phyloP scores from a whole-genome alignment of 2,888 invertebrate genomes.

The Piscicola geometra region DNA sequence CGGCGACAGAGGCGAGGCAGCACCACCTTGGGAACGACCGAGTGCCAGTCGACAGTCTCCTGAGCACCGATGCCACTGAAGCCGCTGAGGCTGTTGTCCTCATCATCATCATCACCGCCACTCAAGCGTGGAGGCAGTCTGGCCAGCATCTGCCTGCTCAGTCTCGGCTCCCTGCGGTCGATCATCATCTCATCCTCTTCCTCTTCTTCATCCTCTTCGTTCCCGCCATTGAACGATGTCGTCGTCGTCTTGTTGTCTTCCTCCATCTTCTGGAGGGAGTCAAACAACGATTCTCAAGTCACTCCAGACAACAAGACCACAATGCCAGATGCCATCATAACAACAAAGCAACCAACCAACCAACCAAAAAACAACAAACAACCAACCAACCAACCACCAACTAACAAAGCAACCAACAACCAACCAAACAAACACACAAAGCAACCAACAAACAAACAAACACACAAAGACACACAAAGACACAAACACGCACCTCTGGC shows the following conservation, averaged over 20 bases:
- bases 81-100: slow-evolving; percentile 28
- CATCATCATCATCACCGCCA: slow-evolving; percentile 33
- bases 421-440: background rate
- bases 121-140: slow-evolving; percentile 39
- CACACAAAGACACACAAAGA: slow-evolving; percentile 3
- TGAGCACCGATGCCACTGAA: slow-evolving; percentile 33
- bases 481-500: background rate
- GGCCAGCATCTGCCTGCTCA: slow-evolving; percentile 28
- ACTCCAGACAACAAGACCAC: background rate
- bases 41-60: slow-evolving; percentile 60
- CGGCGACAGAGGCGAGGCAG: too few relatives aligned
- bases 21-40: slow-evolving; percentile 63
- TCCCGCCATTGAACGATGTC: slow-evolving; percentile 44
- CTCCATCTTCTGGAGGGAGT: slow-evolving; percentile 25
- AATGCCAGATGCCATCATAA: background rate
- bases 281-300: too few relatives aligned
- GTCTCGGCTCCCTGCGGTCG: slow-evolving; percentile 10
- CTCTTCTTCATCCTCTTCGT: slow-evolving; percentile 50
- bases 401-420: too few relatives aligned
- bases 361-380: too few relatives aligned
- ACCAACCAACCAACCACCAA: too few relatives aligned
- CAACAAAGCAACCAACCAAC: background rate
- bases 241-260: background rate
- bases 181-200: slow-evolving; percentile 48
- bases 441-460: background rate